These are phyloP conservation scores for Scytalopus superciliaris DNA, from an alignment of 2,113 vertebrate species.

Conservation along the genomic window DNA sequence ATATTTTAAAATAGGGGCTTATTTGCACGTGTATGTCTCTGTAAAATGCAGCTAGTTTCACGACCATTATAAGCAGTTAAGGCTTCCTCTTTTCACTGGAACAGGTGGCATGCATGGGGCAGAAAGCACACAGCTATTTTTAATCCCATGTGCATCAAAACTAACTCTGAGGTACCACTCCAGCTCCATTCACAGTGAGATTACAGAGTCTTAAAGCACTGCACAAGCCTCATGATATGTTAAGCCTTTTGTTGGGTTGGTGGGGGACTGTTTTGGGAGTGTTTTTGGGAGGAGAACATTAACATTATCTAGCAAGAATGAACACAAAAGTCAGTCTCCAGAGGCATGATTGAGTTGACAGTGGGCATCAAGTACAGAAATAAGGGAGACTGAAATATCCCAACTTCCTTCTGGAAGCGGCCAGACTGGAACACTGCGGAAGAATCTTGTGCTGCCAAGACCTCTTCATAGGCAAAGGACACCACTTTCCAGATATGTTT, in stretches of 20 bases:
- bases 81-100: slow-evolving; percentile 59
- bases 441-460: not conserved
- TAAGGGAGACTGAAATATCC: not conserved
- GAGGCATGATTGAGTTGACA: not conserved
- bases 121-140: slow-evolving; percentile 22
- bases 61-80: not conserved
- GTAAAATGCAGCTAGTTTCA: slow-evolving; percentile 25
- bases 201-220: not conserved
- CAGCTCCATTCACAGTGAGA: not conserved
- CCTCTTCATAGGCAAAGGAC: not conserved
- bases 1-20: not conserved
- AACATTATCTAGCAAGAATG: not conserved
- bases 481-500: not conserved
- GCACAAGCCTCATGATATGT: not conserved
- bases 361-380: not conserved
- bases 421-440: not conserved
- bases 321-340: not conserved
- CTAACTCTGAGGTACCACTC: not conserved
- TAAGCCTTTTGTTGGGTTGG: not conserved
- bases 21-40: slow-evolving; percentile 34
- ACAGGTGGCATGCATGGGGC: slow-evolving; percentile 20
- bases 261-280: not conserved
- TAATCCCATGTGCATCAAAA: not conserved
- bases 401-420: not conserved
- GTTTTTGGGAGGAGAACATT: not conserved